phyloP scores from a whole-genome alignment of 2,797 vertebrate genomes.

The Enteromius anoplus region DNA sequence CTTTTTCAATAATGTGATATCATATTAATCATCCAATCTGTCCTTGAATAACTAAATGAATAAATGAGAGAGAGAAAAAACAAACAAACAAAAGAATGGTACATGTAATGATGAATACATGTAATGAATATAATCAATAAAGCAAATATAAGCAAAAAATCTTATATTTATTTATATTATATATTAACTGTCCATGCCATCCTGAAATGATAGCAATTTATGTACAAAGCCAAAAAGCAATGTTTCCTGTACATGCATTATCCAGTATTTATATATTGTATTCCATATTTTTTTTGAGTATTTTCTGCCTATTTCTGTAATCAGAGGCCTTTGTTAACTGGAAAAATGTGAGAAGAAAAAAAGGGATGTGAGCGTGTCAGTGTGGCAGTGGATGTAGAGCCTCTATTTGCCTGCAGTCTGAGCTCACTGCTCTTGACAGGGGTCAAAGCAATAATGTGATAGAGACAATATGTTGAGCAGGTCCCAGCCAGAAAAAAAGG shows the following conservation, averaged over 20 bases:
- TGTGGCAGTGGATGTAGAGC: constrained; percentile 18
- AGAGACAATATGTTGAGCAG: constrained; percentile 63
- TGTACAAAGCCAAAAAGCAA: neutral
- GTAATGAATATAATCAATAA: neutral
- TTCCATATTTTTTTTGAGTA: neutral
- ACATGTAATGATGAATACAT: neutral
- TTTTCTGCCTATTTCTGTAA: neutral
- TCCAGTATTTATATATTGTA: neutral
- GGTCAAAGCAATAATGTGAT: constrained; percentile 66
- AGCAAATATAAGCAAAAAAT: neutral
- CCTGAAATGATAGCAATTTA: neutral
- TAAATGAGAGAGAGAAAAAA: neutral
- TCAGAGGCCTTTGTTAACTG: neutral
- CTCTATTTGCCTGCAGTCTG: constrained; percentile 42
- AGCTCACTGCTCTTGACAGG: constrained; percentile 61
- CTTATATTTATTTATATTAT: neutral
- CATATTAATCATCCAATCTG: neutral
- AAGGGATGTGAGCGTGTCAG: neutral
- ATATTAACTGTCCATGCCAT: neutral
- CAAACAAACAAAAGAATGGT: neutral
- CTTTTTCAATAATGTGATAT: constrained; percentile 6
- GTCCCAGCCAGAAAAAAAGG: constrained; percentile 28
- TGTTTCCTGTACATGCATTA: neutral
- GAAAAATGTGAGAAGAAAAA: neutral
- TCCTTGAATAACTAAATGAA: neutral